Percentiles rank a stretch among this genome's conserved stretches.
Conservation (phyloP, 2,888 invertebrate genomes). For the Macropis europaea region DNA sequence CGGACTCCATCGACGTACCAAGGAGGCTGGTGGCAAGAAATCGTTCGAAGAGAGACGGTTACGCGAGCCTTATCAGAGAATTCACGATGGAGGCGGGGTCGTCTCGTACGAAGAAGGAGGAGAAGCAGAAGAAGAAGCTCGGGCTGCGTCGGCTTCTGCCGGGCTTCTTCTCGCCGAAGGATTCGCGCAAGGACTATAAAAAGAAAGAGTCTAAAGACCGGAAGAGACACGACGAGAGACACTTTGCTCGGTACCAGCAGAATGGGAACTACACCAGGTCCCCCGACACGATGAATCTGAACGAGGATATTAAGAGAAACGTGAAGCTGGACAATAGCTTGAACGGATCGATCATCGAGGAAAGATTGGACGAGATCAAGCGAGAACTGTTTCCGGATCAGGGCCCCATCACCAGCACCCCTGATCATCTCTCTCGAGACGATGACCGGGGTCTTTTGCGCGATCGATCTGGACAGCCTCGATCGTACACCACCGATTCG, state of each 20-base stretch:
- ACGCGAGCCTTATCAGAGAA: conserved; percentile 73
- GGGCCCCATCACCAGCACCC: conserved; percentile 71
- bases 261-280: conserved; percentile 76
- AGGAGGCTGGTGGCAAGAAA: not conserved
- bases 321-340: conserved; percentile 73
- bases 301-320: conserved; percentile 75
- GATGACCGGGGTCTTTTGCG: conserved; percentile 52
- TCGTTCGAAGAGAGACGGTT: conserved; percentile 65
- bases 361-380: conserved; percentile 74
- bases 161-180: conserved; percentile 75
- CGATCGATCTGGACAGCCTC: conserved; percentile 49
- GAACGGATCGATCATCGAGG: conserved; percentile 74
- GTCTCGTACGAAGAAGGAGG: conserved; percentile 77
- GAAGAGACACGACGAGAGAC: conserved; percentile 70
- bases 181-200: conserved; percentile 73
- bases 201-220: conserved; percentile 72
- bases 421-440: conserved; percentile 70
- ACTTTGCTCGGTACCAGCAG: conserved; percentile 74
- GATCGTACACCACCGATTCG: conserved; percentile 66
- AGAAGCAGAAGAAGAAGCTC: conserved; percentile 73
- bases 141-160: conserved; percentile 73
- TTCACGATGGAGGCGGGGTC: conserved; percentile 73
- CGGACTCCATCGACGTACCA: not conserved
- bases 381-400: conserved; percentile 74
- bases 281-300: conserved; percentile 75